These are phyloP conservation scores for Fabriciana adippe DNA, from an alignment of 2,888 invertebrate genomes.

Conservation along the genomic window DNA sequence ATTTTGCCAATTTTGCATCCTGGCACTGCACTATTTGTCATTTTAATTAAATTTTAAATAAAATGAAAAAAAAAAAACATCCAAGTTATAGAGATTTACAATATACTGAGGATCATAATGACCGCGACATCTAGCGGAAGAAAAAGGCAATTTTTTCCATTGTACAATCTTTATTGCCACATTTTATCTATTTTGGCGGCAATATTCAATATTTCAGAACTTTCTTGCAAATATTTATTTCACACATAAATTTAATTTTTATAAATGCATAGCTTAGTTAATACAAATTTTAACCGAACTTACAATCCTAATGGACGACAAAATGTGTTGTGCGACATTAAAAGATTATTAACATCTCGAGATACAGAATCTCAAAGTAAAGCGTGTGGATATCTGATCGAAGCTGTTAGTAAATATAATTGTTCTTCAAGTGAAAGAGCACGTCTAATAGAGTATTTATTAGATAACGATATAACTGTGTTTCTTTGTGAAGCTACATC, in stretches of 20 bases:
- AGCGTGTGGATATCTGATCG: slow-evolving; percentile 69
- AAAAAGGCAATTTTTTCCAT: too few species aligned
- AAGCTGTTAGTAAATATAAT: slow-evolving; percentile 63
- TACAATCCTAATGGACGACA: slow-evolving; percentile 69
- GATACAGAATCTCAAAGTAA: slow-evolving; percentile 67
- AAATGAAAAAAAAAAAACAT: too few species aligned
- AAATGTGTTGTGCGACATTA: slow-evolving; percentile 71
- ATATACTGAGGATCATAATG: too few species aligned
- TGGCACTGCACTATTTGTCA: too few species aligned
- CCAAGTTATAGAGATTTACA: too few species aligned
- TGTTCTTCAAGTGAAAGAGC: slow-evolving; percentile 57
- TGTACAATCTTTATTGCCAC: not conserved
- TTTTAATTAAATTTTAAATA: too few species aligned
- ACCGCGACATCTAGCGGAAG: too few species aligned
- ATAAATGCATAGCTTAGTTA: slow-evolving; percentile 64
- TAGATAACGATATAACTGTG: slow-evolving; percentile 71
- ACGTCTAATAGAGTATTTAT: slow-evolving; percentile 63
- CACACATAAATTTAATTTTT: not conserved
- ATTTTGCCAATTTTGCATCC: too few species aligned
- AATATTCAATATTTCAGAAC: not conserved
- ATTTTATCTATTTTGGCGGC: slow-evolving; percentile 6
- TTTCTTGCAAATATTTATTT: not conserved
- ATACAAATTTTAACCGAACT: slow-evolving; percentile 64
- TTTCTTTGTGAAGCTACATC: slow-evolving; percentile 74
- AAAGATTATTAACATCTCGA: slow-evolving; percentile 67